These are phyloP conservation scores for Fabriciana adippe DNA, from an alignment of 2,888 invertebrate species.

Conservation along the genomic window DNA sequence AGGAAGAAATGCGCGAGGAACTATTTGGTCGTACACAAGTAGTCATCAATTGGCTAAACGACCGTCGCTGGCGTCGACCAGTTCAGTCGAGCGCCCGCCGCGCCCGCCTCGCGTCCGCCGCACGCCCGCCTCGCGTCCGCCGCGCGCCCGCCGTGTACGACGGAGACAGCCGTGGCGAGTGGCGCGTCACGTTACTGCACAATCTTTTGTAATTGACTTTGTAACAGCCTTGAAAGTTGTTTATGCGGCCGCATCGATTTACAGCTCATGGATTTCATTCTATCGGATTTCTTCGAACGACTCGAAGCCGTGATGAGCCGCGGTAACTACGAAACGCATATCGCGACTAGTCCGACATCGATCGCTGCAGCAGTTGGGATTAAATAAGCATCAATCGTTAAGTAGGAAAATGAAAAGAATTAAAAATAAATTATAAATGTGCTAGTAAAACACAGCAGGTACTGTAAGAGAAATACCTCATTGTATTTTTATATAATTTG, in stretches of 20 bases:
- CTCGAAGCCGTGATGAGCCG: background rate
- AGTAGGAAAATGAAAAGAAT: background rate
- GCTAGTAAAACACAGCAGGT: too few relatives aligned
- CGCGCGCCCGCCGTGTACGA: background rate
- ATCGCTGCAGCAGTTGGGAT: too few relatives aligned
- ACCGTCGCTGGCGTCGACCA: conserved; percentile 24
- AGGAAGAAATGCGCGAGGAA: background rate
- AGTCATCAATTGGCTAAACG: conserved; percentile 47
- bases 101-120: background rate
- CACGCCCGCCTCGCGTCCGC: conserved; percentile 32
- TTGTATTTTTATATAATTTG: too few relatives aligned
- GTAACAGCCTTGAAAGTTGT: conserved; percentile 37
- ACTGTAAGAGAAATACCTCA: too few relatives aligned
- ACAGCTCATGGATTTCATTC: conserved; percentile 27
- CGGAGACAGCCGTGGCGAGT: background rate
- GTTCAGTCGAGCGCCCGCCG: conserved; percentile 11
- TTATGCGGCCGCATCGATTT: conserved; percentile 37
- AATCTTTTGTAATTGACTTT: conserved; percentile 38
- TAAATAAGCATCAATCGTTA: background rate
- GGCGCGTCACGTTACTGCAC: conserved; percentile 26
- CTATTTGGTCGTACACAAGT: conserved; percentile 10
- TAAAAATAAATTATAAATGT: background rate
- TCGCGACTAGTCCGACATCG: background rate
- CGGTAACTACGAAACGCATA: background rate
- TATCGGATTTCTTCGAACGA: conserved; percentile 22